These are phyloP conservation scores for Heliconius sara DNA, from an alignment of 2,888 invertebrate species.

Conservation along the genomic window DNA sequence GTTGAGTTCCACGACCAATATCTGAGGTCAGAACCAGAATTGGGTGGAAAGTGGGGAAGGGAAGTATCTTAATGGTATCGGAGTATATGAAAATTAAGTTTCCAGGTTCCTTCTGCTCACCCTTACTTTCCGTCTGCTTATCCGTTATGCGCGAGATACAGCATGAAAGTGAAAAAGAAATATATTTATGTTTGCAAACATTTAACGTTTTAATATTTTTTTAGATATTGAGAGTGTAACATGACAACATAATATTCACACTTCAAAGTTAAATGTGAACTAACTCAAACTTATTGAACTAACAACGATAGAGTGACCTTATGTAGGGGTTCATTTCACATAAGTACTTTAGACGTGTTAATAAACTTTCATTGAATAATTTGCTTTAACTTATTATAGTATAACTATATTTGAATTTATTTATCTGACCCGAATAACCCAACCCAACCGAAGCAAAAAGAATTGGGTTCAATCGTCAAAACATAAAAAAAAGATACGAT, in stretches of 20 bases:
- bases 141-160: not conserved
- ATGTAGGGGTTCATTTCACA: not conserved
- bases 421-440: too few species aligned
- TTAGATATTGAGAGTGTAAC: not conserved
- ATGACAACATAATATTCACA: not conserved
- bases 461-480: too few species aligned
- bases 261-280: conserved; percentile 22
- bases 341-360: not conserved
- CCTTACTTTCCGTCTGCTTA: too few species aligned
- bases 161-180: not conserved
- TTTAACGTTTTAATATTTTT: not conserved
- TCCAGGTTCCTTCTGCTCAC: too few species aligned
- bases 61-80: too few species aligned
- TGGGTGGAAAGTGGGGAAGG: too few species aligned
- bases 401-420: too few species aligned
- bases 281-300: not conserved
- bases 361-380: not conserved
- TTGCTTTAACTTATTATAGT: not conserved
- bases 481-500: too few species aligned
- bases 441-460: too few species aligned
- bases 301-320: not conserved
- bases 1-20: not conserved
- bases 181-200: not conserved
- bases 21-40: not conserved
- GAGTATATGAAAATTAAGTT: too few species aligned